Percentiles rank a stretch among this genome's conserved stretches.
These are phyloP conservation scores for Hylomyscus alleni DNA, from an alignment of 2,797 vertebrate species.

Conservation along the genomic window DNA sequence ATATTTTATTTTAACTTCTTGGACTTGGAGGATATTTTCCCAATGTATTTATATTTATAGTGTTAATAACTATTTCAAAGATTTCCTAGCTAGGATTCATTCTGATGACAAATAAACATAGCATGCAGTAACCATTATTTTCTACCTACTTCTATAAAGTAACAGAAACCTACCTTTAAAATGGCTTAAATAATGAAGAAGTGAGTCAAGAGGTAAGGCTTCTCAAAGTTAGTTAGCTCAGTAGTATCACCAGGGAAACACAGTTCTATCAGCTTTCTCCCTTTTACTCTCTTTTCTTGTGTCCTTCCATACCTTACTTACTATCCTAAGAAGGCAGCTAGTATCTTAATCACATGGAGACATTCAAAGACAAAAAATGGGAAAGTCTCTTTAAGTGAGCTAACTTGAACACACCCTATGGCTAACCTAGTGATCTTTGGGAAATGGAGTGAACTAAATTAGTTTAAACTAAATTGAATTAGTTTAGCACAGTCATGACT, in stretches of 20 bases:
- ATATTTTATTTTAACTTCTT: slow-evolving; percentile 63
- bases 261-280: background rate
- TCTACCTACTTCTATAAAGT: slow-evolving; percentile 64
- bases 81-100: slow-evolving; percentile 51
- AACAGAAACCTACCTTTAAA: slow-evolving; percentile 65
- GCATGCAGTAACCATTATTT: slow-evolving; percentile 62
- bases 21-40: background rate
- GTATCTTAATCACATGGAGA: slow-evolving; percentile 32
- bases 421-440: slow-evolving; percentile 22
- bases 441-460: slow-evolving; percentile 33
- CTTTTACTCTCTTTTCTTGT: slow-evolving; percentile 39
- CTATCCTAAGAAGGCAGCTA: background rate
- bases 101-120: slow-evolving; percentile 56
- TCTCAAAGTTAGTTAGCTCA: slow-evolving; percentile 46
- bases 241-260: slow-evolving; percentile 2
- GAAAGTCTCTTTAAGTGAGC: background rate
- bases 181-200: slow-evolving; percentile 63
- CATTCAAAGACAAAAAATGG: slow-evolving; percentile 27
- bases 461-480: background rate
- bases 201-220: slow-evolving; percentile 33
- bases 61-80: slow-evolving; percentile 48
- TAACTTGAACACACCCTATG: background rate
- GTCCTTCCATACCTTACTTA: background rate
- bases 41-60: slow-evolving; percentile 60
- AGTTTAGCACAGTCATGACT: slow-evolving; percentile 8